Percentiles rank a stretch among this genome's conserved stretches.
These are phyloP conservation scores for Panagrolaimus sp. DNA, from an alignment of 1,140 invertebrate genomes.

Conservation along the genomic window DNA sequence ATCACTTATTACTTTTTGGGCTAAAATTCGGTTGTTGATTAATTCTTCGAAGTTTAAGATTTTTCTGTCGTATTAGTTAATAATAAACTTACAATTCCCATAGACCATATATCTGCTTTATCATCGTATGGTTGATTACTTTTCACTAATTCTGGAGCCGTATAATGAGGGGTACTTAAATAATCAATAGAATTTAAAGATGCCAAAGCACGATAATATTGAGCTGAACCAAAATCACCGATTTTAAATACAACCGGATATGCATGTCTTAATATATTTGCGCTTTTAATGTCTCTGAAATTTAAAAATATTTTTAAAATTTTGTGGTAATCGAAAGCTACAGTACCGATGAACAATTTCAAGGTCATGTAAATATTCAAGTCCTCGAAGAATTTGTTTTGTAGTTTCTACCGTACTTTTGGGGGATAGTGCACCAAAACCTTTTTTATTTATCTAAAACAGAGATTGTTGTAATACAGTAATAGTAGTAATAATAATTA, in stretches of 20 bases:
- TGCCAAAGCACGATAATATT: not conserved
- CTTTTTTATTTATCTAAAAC: not conserved
- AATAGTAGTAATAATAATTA: not conserved
- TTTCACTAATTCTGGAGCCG: not conserved
- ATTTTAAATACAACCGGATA: not conserved
- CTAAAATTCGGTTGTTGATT: too few relatives aligned
- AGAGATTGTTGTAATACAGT: not conserved
- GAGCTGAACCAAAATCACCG: conserved; percentile 2
- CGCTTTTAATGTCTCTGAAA: conserved; percentile 2
- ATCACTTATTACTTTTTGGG: too few relatives aligned
- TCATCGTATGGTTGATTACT: not conserved
- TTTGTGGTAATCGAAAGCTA: too few relatives aligned
- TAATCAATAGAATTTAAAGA: not conserved
- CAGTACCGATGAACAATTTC: not conserved
- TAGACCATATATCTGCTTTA: conserved; percentile 5
- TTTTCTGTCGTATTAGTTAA: too few relatives aligned
- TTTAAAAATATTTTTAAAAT: too few relatives aligned
- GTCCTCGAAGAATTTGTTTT: not conserved
- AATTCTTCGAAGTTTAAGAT: too few relatives aligned
- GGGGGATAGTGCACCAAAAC: not conserved
- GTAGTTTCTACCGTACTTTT: not conserved
- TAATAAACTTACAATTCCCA: not conserved
- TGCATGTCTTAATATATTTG: not conserved
- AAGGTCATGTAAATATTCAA: not conserved
- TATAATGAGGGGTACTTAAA: not conserved